phyloP scores from a whole-genome alignment of 2,797 vertebrate genomes.

The Mycteria americana region DNA sequence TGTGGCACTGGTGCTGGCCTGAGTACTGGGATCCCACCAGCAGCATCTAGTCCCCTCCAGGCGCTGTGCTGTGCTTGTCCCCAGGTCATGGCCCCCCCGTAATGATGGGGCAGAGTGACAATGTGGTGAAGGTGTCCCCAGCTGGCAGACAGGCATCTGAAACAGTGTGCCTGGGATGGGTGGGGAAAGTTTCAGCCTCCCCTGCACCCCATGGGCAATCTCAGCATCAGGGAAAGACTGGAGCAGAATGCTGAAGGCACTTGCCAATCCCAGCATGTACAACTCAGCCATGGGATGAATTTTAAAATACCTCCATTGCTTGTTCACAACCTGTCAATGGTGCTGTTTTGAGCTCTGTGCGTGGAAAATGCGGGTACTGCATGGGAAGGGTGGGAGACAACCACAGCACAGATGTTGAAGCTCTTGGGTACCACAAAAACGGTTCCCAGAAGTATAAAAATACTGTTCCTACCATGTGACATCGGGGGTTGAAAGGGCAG shows the following conservation, averaged over 20 bases:
- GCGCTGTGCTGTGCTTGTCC: not conserved
- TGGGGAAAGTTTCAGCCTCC: not conserved
- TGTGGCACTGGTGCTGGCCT: not conserved
- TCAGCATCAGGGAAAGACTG: not conserved
- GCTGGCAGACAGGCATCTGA: not conserved
- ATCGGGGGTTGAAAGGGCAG: not conserved
- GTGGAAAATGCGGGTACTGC: not conserved
- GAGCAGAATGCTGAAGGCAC: not conserved
- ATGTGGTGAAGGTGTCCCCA: not conserved
- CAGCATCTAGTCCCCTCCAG: not conserved
- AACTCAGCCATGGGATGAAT: not conserved
- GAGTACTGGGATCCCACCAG: not conserved
- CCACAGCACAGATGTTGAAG: not conserved
- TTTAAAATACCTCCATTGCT: not conserved
- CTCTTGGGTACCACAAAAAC: not conserved
- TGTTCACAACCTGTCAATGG: not conserved
- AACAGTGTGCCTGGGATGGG: not conserved
- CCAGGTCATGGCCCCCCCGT: not conserved
- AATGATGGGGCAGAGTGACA: too few species aligned
- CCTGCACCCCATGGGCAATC: fast-evolving
- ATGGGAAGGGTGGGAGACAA: not conserved
- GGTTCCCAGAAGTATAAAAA: not conserved
- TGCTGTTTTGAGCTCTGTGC: fast-evolving
- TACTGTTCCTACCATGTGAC: fast-evolving
- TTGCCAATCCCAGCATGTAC: not conserved